A percentile compares a stretch with the other conserved stretches of the same genome.
Evolutionary conservation across 2,888 invertebrate genomes (phyloP).

Genomic region (Nemotelus nigrinus): DNA sequence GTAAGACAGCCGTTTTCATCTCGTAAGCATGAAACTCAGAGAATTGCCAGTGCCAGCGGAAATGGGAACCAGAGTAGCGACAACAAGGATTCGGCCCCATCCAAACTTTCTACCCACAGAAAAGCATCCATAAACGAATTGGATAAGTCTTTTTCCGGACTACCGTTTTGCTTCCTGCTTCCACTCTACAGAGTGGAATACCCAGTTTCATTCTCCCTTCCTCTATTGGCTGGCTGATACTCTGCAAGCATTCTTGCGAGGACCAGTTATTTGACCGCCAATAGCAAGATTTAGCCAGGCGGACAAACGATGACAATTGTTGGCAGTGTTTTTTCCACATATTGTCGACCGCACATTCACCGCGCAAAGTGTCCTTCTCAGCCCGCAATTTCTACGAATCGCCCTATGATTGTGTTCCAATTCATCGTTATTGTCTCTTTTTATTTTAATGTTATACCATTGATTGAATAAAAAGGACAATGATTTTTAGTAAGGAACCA

Average conservation of each 20-base stretch:
- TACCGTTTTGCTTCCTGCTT: slow-evolving; percentile 39
- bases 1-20: slow-evolving; percentile 51
- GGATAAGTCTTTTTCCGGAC: slow-evolving; percentile 49
- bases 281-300: slow-evolving; percentile 36
- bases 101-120: slow-evolving; percentile 6
- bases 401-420: slow-evolving; percentile 6
- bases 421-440: slow-evolving; percentile 41
- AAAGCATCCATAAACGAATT: slow-evolving; percentile 48
- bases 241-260: slow-evolving; percentile 7
- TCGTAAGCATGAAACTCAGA: slow-evolving; percentile 49
- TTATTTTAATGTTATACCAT: slow-evolving; percentile 50
- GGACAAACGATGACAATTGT: slow-evolving; percentile 43
- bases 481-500: slow-evolving; percentile 24
- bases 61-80: slow-evolving; percentile 17
- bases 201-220: slow-evolving; percentile 17
- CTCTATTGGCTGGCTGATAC: neutral
- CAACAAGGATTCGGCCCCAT: slow-evolving; percentile 26
- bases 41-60: neutral
- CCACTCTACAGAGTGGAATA: slow-evolving; percentile 33
- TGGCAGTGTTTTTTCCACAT: slow-evolving; percentile 1
- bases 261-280: slow-evolving; percentile 33
- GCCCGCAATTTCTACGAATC: neutral
- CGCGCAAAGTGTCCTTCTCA: neutral
- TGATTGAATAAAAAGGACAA: slow-evolving; percentile 50
- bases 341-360: neutral